These are phyloP conservation scores for Hemicrepidius hirtus DNA, from an alignment of 2,888 invertebrate genomes.

Conservation along the genomic window DNA sequence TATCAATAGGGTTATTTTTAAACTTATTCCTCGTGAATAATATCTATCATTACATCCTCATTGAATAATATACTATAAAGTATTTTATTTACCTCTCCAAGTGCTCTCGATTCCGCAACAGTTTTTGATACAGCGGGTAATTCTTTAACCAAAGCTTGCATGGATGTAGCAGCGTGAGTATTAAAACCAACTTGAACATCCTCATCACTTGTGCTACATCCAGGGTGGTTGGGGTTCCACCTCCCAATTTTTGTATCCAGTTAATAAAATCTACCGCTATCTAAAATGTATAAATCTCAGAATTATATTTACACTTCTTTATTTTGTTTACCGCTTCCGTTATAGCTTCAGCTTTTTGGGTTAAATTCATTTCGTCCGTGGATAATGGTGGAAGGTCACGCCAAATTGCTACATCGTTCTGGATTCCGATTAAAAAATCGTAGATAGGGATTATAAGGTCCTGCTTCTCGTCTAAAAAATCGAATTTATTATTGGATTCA, in stretches of 20 bases:
- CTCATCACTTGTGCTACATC: constrained; percentile 65
- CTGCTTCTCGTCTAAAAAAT: constrained; percentile 42
- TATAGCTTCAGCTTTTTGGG: constrained; percentile 66
- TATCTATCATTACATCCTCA: too few species aligned
- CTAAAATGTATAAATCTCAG: too few species aligned
- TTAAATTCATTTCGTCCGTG: constrained; percentile 66
- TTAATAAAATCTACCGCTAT: constrained; percentile 69
- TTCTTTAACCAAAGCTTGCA: constrained; percentile 75
- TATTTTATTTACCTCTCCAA: constrained; percentile 70
- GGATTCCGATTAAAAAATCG: constrained; percentile 66
- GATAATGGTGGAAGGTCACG: constrained; percentile 65
- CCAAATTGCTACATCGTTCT: constrained; percentile 68
- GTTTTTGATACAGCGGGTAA: constrained; percentile 76
- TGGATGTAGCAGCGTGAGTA: constrained; percentile 74
- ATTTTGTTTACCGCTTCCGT: constrained; percentile 64
- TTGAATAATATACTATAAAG: too few species aligned
- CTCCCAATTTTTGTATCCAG: constrained; percentile 66
- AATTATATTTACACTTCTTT: too few species aligned
- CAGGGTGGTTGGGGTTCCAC: constrained; percentile 62
- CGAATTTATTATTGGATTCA: too few species aligned
- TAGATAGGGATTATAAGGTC: constrained; percentile 63
- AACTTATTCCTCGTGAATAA: too few species aligned
- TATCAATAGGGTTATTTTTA: too few species aligned
- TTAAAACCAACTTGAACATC: constrained; percentile 75
- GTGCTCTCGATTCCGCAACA: constrained; percentile 73